phyloP scores from a whole-genome alignment of 2,888 invertebrate genomes.

The Luperina nickerlii region DNA sequence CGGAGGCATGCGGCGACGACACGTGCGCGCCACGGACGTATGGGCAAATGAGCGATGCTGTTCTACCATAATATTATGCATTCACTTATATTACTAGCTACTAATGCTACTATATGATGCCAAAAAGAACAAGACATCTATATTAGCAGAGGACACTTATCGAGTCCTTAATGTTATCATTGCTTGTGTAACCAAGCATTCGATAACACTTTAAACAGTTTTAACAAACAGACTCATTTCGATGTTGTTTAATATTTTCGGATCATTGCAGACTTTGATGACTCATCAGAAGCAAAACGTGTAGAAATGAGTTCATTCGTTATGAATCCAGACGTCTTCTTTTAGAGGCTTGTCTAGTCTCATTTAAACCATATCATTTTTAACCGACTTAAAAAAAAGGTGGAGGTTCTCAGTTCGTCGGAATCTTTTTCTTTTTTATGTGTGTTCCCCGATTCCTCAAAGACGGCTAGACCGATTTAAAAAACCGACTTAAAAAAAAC shows the following conservation, averaged over 20 bases:
- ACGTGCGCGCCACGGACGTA: conserved; percentile 50
- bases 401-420: too few species aligned
- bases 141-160: background rate
- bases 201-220: background rate
- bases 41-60: conserved; percentile 24
- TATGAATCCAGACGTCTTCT: background rate
- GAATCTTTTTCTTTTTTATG: too few species aligned
- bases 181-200: background rate
- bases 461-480: too few species aligned
- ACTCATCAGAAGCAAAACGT: conserved; percentile 1
- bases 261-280: background rate
- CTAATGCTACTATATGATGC: background rate
- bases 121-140: background rate
- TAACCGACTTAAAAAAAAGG: too few species aligned
- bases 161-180: background rate
- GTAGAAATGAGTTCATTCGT: background rate
- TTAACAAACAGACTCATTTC: background rate
- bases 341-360: background rate
- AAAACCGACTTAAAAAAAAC: too few species aligned
- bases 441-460: too few species aligned
- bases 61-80: background rate
- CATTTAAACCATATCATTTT: background rate
- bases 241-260: background rate
- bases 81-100: background rate
- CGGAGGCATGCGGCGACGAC: conserved; percentile 50